These are phyloP conservation scores for Coenonympha glycerion DNA, from an alignment of 2,888 invertebrate species.

Conservation along the genomic window DNA sequence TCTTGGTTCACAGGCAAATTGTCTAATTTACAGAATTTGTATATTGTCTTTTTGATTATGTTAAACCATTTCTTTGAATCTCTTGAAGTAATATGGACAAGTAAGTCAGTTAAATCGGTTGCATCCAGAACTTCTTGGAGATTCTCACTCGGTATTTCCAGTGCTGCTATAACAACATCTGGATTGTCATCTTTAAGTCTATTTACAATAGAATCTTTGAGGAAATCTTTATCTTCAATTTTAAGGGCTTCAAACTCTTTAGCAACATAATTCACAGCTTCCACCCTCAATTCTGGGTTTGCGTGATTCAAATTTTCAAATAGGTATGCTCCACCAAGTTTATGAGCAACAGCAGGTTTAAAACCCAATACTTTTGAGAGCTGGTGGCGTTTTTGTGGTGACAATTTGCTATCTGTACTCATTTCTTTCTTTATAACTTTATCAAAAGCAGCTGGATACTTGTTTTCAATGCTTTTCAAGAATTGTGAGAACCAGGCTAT, in stretches of 20 bases:
- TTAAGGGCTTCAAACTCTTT: constrained; percentile 68
- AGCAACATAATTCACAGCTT: constrained; percentile 80
- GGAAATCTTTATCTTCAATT: constrained; percentile 74
- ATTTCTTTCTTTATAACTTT: constrained; percentile 77
- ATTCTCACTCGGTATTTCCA: constrained; percentile 59
- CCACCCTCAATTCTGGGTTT: constrained; percentile 78
- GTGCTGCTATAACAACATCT: constrained; percentile 75
- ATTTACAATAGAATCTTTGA: constrained; percentile 79
- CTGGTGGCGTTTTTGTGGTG: constrained; percentile 45
- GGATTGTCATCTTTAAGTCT: constrained; percentile 81
- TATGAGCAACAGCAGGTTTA: constrained; percentile 73
- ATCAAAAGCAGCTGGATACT: constrained; percentile 84
- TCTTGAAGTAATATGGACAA: constrained; percentile 72
- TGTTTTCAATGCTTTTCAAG: constrained; percentile 78
- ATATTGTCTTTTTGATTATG: constrained; percentile 56
- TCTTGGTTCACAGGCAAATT: constrained; percentile 70
- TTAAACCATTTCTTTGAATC: constrained; percentile 54
- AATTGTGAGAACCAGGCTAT: constrained; percentile 73
- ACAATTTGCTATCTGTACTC: constrained; percentile 48
- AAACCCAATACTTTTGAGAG: constrained; percentile 69
- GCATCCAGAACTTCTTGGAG: constrained; percentile 62
- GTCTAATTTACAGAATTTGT: constrained; percentile 63
- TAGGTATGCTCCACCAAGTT: constrained; percentile 70
- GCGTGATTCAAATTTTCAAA: constrained; percentile 85
- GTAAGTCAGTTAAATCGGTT: constrained; percentile 58